Conservation (phyloP, 2,888 invertebrate species). For the Chymomyza caudatula region DNA sequence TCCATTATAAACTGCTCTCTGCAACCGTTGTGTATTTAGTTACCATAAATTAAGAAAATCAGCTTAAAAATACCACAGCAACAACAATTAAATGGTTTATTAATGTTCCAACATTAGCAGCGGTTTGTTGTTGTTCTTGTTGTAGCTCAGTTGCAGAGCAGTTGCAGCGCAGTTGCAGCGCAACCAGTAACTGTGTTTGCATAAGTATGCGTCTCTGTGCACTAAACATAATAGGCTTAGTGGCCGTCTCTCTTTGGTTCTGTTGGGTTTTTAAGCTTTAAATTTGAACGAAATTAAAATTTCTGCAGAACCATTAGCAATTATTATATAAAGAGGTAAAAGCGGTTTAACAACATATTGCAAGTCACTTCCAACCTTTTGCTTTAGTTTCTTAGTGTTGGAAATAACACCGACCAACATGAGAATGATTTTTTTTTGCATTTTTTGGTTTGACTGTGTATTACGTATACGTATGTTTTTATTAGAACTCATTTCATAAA, state of each 20-base stretch:
- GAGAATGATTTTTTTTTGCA: background rate
- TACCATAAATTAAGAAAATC: no score
- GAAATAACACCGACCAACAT: background rate
- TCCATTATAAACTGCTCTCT: no score
- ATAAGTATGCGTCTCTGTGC: background rate
- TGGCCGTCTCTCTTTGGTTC: background rate
- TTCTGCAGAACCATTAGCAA: background rate
- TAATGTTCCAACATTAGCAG: background rate
- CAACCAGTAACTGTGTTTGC: no score
- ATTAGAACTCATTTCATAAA: no score
- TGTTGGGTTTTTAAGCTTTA: background rate
- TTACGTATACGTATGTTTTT: no score
- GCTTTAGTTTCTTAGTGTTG: background rate
- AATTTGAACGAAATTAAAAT: background rate
- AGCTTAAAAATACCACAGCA: background rate
- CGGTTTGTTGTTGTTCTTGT: background rate
- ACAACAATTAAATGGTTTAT: background rate
- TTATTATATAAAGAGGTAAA: background rate
- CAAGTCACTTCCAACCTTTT: background rate
- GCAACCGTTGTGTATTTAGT: no score
- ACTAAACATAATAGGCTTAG: background rate
- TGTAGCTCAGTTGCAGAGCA: background rate
- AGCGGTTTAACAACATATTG: background rate
- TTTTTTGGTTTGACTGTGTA: no score
- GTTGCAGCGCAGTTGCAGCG: background rate